Evolutionary conservation across 2,113 vertebrate genomes (phyloP).

Genomic region (Limnothrissa miodon): DNA sequence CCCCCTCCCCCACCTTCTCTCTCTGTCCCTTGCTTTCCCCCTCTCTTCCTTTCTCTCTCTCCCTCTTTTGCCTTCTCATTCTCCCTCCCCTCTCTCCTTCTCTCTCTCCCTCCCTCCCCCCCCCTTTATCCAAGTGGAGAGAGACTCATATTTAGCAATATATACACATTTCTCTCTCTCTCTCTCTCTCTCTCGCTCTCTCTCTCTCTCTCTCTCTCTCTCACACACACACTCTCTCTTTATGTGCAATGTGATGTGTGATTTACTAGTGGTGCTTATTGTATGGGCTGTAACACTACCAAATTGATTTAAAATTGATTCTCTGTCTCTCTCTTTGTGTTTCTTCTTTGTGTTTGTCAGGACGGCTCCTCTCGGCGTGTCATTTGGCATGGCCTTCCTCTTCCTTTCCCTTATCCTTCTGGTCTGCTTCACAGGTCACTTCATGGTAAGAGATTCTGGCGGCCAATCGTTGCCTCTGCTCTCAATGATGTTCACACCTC

Average conservation of each 20-base stretch:
- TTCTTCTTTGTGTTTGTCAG: conserved; percentile 59
- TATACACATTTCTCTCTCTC: too few species aligned
- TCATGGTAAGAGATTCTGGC: conserved; percentile 79
- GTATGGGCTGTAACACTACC: too few species aligned
- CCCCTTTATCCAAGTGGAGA: neutral
- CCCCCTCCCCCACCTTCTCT: neutral
- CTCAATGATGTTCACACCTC: neutral
- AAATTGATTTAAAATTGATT: too few species aligned
- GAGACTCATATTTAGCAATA: too few species aligned
- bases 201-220: neutral
- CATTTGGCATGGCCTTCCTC: conserved; percentile 88
- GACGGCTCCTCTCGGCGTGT: conserved; percentile 85
- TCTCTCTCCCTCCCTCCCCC: neutral
- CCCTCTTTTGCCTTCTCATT: neutral
- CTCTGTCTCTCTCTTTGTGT: neutral
- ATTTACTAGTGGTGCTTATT: too few species aligned
- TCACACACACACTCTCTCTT: too few species aligned
- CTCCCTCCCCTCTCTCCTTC: neutral
- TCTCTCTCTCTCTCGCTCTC: neutral
- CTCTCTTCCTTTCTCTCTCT: neutral
- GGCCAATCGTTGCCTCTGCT: neutral
- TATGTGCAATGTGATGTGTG: too few species aligned
- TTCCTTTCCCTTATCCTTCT: conserved; percentile 88
- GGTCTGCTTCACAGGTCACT: conserved; percentile 91
- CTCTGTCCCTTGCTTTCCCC: neutral